These are phyloP conservation scores for Entomobrya proxima DNA, from an alignment of 2,888 invertebrate species.

Conservation along the genomic window DNA sequence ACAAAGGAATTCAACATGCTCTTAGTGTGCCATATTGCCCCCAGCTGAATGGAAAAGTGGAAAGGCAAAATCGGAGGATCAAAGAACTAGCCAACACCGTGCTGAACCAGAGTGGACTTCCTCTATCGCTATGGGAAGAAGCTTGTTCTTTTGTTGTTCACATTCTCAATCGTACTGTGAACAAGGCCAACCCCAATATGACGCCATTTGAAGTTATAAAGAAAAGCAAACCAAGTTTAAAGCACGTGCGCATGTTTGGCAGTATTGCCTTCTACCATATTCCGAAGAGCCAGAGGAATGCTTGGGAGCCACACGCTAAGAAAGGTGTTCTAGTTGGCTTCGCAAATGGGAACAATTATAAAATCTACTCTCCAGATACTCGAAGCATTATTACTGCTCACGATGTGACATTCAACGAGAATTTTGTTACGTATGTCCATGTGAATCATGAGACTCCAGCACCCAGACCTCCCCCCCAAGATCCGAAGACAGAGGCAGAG, in stretches of 20 bases:
- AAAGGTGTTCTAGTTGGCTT: neutral
- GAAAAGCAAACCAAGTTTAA: slow-evolving; percentile 72
- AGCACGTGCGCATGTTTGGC: neutral
- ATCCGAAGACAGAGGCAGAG: too few relatives aligned
- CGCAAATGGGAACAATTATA: neutral
- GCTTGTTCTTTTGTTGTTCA: too few relatives aligned
- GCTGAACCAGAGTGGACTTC: too few relatives aligned
- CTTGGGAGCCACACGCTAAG: neutral
- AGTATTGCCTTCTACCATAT: neutral
- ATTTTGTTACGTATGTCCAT: too few relatives aligned
- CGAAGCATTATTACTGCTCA: neutral
- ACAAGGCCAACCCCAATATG: too few relatives aligned
- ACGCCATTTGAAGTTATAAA: slow-evolving; percentile 77
- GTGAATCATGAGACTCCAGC: too few relatives aligned
- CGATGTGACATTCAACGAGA: too few relatives aligned
- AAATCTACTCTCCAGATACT: neutral
- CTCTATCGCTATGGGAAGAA: too few relatives aligned
- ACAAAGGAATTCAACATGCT: slow-evolving; percentile 76
- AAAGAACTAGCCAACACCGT: slow-evolving; percentile 75
- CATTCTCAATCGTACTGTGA: too few relatives aligned
- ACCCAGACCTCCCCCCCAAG: too few relatives aligned
- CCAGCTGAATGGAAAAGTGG: too few relatives aligned
- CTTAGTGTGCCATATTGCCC: slow-evolving; percentile 76
- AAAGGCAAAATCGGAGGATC: slow-evolving; percentile 76
- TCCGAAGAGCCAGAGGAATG: neutral